Evolutionary conservation across 35 echinoderm and acorn worm species (phyloP).

Genomic region (Ophiothrix spiculata): DNA sequence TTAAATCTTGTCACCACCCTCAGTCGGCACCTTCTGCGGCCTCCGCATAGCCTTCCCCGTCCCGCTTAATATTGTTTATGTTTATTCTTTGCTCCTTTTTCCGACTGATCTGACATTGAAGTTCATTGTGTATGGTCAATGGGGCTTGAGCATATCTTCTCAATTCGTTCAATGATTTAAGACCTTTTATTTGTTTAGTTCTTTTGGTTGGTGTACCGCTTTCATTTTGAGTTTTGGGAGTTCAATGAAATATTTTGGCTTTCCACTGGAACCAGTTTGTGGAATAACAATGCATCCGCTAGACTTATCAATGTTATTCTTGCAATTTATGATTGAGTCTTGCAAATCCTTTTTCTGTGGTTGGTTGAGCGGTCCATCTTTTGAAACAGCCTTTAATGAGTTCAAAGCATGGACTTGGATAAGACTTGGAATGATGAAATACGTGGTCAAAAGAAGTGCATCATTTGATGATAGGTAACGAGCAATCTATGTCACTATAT

Average conservation of each 20-base stretch:
- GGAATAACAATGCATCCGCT: not conserved
- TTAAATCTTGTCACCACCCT: not conserved
- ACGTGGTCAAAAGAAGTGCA: not conserved
- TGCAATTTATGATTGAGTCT: not conserved
- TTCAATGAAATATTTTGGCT: not conserved
- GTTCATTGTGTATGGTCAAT: too few relatives aligned
- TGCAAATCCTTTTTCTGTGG: not conserved
- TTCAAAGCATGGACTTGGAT: too few relatives aligned
- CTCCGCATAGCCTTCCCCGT: not conserved
- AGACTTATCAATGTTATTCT: not conserved
- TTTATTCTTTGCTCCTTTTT: too few relatives aligned
- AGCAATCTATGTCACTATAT: not conserved
- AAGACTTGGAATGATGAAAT: not conserved
- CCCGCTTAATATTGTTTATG: not conserved
- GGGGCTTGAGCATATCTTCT: not conserved
- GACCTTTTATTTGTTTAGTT: slow-evolving; percentile 3
- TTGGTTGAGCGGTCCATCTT: not conserved
- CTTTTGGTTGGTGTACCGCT: not conserved
- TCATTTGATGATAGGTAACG: not conserved
- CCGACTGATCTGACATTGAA: too few relatives aligned
- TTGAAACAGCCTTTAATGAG: not conserved
- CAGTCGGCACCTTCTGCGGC: not conserved
- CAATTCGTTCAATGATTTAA: not conserved
- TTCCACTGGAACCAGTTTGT: not conserved
- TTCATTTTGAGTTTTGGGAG: not conserved